Evolutionary conservation across 1,140 invertebrate species (phyloP).

Genomic region (Lasioglossum albipes): DNA sequence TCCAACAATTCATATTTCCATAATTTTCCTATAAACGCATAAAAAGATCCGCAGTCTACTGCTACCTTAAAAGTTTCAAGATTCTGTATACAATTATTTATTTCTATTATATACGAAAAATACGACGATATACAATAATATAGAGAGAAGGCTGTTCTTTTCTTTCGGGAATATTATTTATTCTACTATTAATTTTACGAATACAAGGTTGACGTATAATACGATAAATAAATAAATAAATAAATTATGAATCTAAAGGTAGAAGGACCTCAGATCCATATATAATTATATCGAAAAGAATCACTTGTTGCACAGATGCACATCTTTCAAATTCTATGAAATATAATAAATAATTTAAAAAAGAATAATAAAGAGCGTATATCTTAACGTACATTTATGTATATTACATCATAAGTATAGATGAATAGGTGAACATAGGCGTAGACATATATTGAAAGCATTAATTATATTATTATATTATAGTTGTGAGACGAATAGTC

Average conservation of each 20-base stretch:
- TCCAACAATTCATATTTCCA: no score
- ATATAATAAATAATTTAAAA: conserved; percentile 46
- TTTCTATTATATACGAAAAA: conserved; percentile 2
- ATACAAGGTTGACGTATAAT: background rate
- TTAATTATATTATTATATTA: conserved; percentile 53
- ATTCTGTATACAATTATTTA: conserved; percentile 56
- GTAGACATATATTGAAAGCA: conserved; percentile 48
- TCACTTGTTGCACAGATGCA: conserved; percentile 67
- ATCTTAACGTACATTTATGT: conserved; percentile 9
- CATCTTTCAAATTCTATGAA: conserved; percentile 62
- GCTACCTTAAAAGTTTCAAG: conserved; percentile 8
- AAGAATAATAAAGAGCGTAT: conserved; percentile 51
- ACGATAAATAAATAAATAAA: background rate
- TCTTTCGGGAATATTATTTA: background rate
- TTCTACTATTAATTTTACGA: conserved; percentile 3
- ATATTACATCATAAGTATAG: conserved; percentile 36
- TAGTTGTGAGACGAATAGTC: background rate
- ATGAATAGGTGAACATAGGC: conserved; percentile 45
- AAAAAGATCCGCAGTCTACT: no score
- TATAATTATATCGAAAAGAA: conserved; percentile 35
- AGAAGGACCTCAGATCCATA: conserved; percentile 32
- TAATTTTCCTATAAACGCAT: no score
- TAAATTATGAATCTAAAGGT: conserved; percentile 24
- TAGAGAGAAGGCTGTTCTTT: background rate
- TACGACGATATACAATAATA: background rate